These are phyloP conservation scores for Diabrotica virgifera DNA, from an alignment of 1,140 invertebrate genomes.

Conservation along the genomic window DNA sequence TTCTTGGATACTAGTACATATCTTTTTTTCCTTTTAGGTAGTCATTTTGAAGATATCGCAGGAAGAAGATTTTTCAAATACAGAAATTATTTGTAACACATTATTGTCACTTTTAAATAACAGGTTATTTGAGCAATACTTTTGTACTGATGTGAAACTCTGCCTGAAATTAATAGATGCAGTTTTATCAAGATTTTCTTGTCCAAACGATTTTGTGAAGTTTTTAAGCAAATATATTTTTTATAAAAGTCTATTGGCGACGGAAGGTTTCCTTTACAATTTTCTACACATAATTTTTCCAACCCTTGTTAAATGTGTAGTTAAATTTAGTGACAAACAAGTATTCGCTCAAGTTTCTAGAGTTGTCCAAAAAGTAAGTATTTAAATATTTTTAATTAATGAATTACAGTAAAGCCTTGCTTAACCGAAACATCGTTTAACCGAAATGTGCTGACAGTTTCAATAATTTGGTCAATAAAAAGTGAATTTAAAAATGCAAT, in stretches of 20 bases:
- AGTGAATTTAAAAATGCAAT: too few species aligned
- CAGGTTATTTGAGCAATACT: slow-evolving; percentile 34
- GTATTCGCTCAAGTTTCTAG: slow-evolving; percentile 30
- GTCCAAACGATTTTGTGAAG: slow-evolving; percentile 9
- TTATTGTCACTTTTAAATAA: slow-evolving; percentile 21
- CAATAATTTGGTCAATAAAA: too few species aligned
- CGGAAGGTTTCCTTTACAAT: slow-evolving; percentile 29
- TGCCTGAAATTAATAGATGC: slow-evolving; percentile 31
- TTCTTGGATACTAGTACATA: too few species aligned
- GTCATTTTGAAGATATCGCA: too few species aligned
- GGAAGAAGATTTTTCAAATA: too few species aligned
- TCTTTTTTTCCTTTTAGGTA: too few species aligned
- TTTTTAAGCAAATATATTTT: slow-evolving; percentile 31
- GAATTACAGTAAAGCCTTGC: too few species aligned
- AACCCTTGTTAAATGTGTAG: slow-evolving; percentile 23
- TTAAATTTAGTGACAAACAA: slow-evolving; percentile 26
- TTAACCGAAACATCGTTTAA: too few species aligned
- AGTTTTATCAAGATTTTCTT: slow-evolving; percentile 23
- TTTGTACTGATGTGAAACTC: slow-evolving; percentile 31
- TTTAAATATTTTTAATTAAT: background rate
- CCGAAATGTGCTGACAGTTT: too few species aligned
- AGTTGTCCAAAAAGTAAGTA: slow-evolving; percentile 38
- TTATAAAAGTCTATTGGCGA: slow-evolving; percentile 22
- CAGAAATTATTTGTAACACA: slow-evolving; percentile 20
- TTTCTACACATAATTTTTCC: slow-evolving; percentile 30